Evolutionary conservation across 2,113 vertebrate genomes (phyloP).

Genomic region (Halichoerus grypus): DNA sequence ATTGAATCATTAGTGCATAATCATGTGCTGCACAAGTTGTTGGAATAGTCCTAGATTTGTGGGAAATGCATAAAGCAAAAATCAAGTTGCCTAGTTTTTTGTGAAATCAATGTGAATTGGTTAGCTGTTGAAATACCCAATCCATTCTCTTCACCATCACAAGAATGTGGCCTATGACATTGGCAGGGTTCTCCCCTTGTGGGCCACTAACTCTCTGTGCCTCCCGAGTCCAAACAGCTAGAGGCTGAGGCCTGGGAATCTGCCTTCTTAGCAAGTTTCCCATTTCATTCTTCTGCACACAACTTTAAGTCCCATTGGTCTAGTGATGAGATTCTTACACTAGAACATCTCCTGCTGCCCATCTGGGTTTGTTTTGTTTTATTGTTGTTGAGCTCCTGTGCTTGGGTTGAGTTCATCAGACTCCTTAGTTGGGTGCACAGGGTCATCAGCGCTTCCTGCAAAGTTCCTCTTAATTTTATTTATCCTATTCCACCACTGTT

Average conservation of each 20-base stretch:
- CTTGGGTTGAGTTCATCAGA: neutral
- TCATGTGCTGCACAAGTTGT: neutral
- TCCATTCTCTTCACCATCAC: neutral
- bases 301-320: neutral
- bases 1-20: neutral
- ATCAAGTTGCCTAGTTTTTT: neutral
- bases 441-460: neutral
- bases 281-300: neutral
- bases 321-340: neutral
- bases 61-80: neutral
- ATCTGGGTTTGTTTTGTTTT: neutral
- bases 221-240: too few species aligned
- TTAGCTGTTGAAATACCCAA: neutral
- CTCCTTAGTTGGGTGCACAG: too few species aligned
- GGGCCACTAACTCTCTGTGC: too few species aligned
- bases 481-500: neutral
- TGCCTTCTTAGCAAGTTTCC: neutral
- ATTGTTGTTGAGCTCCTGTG: neutral
- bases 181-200: neutral
- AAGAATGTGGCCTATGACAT: neutral
- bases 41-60: neutral
- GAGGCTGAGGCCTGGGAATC: neutral
- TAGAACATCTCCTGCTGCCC: neutral
- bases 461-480: neutral
- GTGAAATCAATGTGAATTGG: neutral